Percentiles rank a stretch among this genome's conserved stretches.
These are phyloP conservation scores for Drosophila serrata DNA, from an alignment of 1,140 invertebrate species.

Conservation along the genomic window DNA sequence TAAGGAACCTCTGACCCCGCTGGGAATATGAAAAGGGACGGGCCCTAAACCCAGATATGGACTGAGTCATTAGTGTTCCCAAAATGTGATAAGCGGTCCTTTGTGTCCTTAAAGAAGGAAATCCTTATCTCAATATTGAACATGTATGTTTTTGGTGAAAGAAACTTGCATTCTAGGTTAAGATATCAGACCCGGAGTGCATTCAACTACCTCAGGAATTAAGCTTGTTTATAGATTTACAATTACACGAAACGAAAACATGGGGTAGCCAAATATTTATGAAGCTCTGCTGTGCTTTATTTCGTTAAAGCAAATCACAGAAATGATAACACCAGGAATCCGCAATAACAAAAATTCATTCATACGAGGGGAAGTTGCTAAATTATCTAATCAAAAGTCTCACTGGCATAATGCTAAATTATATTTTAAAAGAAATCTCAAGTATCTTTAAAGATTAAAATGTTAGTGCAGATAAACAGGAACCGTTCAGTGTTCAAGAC, in stretches of 20 bases:
- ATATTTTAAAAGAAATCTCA: slow-evolving; percentile 60
- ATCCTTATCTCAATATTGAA: slow-evolving; percentile 17
- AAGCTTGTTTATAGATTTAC: slow-evolving; percentile 1
- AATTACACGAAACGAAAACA: slow-evolving; percentile 13
- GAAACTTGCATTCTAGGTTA: background rate
- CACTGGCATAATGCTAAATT: slow-evolving; percentile 65
- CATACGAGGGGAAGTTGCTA: slow-evolving; percentile 63
- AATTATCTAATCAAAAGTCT: slow-evolving; percentile 71
- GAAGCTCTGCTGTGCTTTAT: background rate
- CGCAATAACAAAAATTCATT: slow-evolving; percentile 53
- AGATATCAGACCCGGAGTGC: slow-evolving; percentile 6
- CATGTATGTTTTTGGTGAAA: background rate
- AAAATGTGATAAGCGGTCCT: slow-evolving; percentile 38
- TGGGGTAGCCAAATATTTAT: slow-evolving; percentile 27
- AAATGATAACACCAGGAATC: slow-evolving; percentile 30
- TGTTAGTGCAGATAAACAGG: slow-evolving; percentile 73
- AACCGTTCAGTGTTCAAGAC: slow-evolving; percentile 31
- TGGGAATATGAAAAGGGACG: slow-evolving; percentile 20
- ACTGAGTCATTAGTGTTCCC: slow-evolving; percentile 21
- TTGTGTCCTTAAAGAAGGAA: slow-evolving; percentile 24
- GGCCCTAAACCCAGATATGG: slow-evolving; percentile 24
- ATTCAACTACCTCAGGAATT: slow-evolving; percentile 2
- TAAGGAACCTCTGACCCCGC: slow-evolving; percentile 39
- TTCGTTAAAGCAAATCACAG: slow-evolving; percentile 15
- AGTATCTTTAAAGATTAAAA: slow-evolving; percentile 69